Evolutionary conservation across 2,888 invertebrate genomes (phyloP), one percentile per base, ranked within the genome.

Genomic region (Asteroscopus sphinx): DNA sequence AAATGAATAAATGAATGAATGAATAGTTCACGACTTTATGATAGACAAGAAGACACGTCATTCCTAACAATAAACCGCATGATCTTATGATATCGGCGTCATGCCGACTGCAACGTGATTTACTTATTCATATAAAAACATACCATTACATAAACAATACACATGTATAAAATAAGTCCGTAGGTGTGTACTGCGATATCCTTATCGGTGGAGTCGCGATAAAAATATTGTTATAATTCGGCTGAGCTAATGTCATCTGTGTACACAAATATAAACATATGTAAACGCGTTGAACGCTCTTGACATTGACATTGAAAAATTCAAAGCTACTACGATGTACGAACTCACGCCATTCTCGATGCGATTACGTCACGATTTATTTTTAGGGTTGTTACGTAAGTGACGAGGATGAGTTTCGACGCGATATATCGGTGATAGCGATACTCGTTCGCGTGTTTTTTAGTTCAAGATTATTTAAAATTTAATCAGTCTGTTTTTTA

Each of bases 231-330:
- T 58, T 65, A 61, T 60, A 68, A 58, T 77, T 74, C 63, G 59
- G 59, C 57, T 48, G 48, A 30, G 48, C 15, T 48, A 58, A 73
- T 74, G 59, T 71, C 77, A 78, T 61, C 65, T 71, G 68, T 71
- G 55, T 64, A 73, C 48, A 64, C 40, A 61, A 53, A 73, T 68
- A 69, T 52, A 47, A 39, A 69, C 45, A 65, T 73, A 58, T 70
- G 58, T 56, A 53, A 40, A 49, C 33, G 36, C 68, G 56, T 47
- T 63, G 63, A 53, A 62, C 72, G 77, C 45, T 76, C 86, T 79
- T 83, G 86, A 77, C 86, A 84, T 82, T 86, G 86, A 85, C 80
- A 77, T 75, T 83, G 74, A 39, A 61, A 85, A 79, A 77, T 75
- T 83, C 73, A 39, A 61, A 40, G 46, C 62, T 76, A 76, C 73